Percentiles rank a stretch among this genome's conserved stretches.
phyloP scores from a whole-genome alignment of 2,113 vertebrate genomes.

The Datnioides undecimradiatus region DNA sequence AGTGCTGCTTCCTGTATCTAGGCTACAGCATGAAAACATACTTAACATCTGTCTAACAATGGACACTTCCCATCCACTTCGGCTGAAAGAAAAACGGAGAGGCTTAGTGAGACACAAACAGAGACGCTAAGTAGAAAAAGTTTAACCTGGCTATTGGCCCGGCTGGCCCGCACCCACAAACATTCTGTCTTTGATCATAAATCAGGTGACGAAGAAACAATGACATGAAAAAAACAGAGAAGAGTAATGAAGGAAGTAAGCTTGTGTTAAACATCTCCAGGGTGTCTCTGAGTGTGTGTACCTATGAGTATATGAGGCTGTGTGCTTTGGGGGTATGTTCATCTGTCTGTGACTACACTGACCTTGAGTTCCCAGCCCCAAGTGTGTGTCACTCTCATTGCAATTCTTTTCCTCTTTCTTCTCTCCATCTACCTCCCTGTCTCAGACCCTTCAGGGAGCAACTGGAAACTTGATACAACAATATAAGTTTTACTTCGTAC shows the following conservation, averaged over 20 bases:
- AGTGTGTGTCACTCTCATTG: conserved; percentile 15
- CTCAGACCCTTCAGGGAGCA: conserved; percentile 22
- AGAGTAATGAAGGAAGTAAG: not conserved
- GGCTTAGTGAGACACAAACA: conserved; percentile 30
- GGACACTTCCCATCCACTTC: conserved; percentile 31
- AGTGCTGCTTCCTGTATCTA: conserved; percentile 40
- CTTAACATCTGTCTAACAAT: conserved; percentile 47
- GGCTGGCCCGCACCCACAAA: not conserved
- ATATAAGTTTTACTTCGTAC: conserved; percentile 35
- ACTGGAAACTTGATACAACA: conserved; percentile 32
- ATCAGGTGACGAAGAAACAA: not conserved
- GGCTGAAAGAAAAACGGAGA: conserved; percentile 35
- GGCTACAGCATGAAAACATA: conserved; percentile 48
- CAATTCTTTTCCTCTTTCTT: not conserved
- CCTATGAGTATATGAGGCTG: not conserved
- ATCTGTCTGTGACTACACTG: conserved; percentile 19
- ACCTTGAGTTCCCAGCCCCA: conserved; percentile 54
- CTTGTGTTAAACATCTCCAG: not conserved
- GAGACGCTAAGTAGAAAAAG: conserved; percentile 10
- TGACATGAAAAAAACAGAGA: not conserved
- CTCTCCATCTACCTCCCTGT: not conserved
- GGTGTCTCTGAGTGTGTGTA: conserved; percentile 11
- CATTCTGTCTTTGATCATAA: not conserved
- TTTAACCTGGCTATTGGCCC: not conserved
- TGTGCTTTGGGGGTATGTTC: conserved; percentile 18